Evolutionary conservation across 1,140 invertebrate species (phyloP).

Genomic region (Drosophila persimilis): DNA sequence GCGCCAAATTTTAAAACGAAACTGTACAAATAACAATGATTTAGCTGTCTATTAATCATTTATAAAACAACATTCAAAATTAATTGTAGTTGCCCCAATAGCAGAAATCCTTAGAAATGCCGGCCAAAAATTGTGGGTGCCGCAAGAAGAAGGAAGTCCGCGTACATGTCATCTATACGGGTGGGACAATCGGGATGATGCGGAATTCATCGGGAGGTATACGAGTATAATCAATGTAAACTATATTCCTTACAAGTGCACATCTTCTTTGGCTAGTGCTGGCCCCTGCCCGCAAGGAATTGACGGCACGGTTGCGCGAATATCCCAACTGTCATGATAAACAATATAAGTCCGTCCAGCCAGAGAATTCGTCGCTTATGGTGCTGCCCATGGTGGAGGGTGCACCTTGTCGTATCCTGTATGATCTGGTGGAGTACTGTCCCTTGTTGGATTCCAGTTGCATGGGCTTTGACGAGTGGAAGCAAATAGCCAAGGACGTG

Average conservation of each 20-base stretch:
- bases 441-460: conserved; percentile 95
- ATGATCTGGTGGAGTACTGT: conserved; percentile 93
- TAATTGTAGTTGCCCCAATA: neutral
- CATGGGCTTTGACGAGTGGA: conserved; percentile 95
- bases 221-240: neutral
- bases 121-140: conserved; percentile 11
- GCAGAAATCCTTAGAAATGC: conserved; percentile 16
- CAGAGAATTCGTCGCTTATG: conserved; percentile 83
- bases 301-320: conserved; percentile 85
- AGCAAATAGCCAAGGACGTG: conserved; percentile 93
- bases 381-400: conserved; percentile 85
- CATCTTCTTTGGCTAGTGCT: conserved; percentile 83
- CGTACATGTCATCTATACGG: conserved; percentile 92
- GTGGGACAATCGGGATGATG: conserved; percentile 95
- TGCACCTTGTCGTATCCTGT: conserved; percentile 85
- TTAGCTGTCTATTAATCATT: too few relatives aligned
- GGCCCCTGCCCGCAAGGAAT: conserved; percentile 84
- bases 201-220: conserved; percentile 88
- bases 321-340: conserved; percentile 90
- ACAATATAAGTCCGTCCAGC: conserved; percentile 84
- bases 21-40: too few relatives aligned
- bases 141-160: conserved; percentile 80
- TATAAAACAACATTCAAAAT: conserved; percentile 14
- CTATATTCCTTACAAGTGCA: neutral
- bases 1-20: too few relatives aligned